These are phyloP conservation scores for Etheostoma perlongum DNA, from an alignment of 2,797 vertebrate genomes.

Conservation along the genomic window DNA sequence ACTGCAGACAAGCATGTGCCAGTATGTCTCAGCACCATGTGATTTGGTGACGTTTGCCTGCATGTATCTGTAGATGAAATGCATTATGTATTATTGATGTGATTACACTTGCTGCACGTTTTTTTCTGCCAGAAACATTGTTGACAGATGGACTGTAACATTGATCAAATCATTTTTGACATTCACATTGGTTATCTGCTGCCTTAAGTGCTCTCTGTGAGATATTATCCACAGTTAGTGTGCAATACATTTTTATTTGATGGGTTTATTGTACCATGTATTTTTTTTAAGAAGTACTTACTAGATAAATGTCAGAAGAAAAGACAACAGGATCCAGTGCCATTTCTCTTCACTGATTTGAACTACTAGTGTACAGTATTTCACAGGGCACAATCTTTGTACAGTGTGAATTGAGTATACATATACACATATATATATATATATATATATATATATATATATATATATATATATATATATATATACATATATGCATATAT, in stretches of 20 bases:
- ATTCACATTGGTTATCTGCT: neutral
- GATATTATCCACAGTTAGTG: neutral
- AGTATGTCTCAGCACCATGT: neutral
- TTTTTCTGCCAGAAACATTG: neutral
- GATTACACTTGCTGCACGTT: neutral
- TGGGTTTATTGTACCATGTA: too few species aligned
- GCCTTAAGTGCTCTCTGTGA: neutral
- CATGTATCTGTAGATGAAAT: neutral
- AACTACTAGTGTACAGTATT: too few species aligned
- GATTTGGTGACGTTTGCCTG: neutral
- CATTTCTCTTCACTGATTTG: too few species aligned
- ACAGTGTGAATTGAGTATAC: too few species aligned
- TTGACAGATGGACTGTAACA: neutral
- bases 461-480: too few species aligned
- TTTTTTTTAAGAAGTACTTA: too few species aligned
- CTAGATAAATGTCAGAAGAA: neutral
- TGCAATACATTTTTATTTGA: neutral
- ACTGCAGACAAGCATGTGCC: conserved; percentile 6
- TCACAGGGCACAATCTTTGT: too few species aligned
- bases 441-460: too few species aligned
- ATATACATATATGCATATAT: too few species aligned
- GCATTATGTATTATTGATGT: neutral
- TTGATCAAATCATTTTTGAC: neutral
- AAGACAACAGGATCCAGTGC: too few species aligned
- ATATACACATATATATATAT: too few species aligned